Evolutionary conservation across 2,888 invertebrate genomes (phyloP).

Genomic region (Capitulum mitella): DNA sequence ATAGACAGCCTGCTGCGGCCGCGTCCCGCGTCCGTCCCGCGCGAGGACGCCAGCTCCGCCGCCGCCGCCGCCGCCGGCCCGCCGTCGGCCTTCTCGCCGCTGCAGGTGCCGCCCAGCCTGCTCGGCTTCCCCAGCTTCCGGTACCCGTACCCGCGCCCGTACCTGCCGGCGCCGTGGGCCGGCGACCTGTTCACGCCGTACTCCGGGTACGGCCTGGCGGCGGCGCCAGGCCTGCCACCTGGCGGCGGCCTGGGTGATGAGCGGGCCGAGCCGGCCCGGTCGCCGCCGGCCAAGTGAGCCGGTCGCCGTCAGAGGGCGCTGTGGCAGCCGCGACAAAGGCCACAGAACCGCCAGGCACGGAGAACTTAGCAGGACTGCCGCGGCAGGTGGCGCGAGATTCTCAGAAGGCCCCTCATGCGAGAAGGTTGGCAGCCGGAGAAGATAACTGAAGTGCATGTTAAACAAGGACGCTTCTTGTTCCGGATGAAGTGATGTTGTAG

Average conservation of each 20-base stretch:
- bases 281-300: not conserved
- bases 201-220: not conserved
- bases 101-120: not conserved
- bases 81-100: not conserved
- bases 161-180: not conserved
- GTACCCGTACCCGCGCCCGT: slow-evolving; percentile 9
- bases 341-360: too few relatives aligned
- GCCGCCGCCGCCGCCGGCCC: not conserved
- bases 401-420: too few relatives aligned
- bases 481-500: too few relatives aligned
- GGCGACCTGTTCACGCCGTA: not conserved
- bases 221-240: not conserved
- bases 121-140: slow-evolving; percentile 3
- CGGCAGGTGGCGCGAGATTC: too few relatives aligned
- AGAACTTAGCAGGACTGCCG: too few relatives aligned
- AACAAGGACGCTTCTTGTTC: too few relatives aligned
- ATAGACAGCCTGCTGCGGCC: slow-evolving; percentile 16
- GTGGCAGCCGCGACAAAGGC: too few relatives aligned
- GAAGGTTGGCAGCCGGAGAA: too few relatives aligned
- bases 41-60: not conserved
- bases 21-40: not conserved
- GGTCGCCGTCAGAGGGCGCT: too few relatives aligned
- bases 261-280: not conserved
- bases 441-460: too few relatives aligned
- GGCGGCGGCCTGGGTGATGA: not conserved